Percentiles rank a stretch among this genome's conserved stretches.
phyloP scores from a whole-genome alignment of 2,888 invertebrate genomes.

The Tortrix viridana region DNA sequence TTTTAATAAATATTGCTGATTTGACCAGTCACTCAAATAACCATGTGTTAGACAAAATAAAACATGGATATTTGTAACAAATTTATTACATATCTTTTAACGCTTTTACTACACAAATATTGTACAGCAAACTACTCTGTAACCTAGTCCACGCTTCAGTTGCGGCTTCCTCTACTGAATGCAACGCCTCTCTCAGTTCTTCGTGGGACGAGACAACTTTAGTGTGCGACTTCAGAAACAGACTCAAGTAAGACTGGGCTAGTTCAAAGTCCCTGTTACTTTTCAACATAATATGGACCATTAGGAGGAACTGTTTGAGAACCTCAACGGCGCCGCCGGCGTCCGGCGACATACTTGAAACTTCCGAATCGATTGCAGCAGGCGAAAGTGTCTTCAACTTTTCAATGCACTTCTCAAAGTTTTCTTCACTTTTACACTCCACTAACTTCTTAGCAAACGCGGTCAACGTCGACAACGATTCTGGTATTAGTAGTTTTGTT shows the following conservation, averaged over 20 bases:
- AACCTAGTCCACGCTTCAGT: slow-evolving; percentile 86
- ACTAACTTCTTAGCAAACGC: slow-evolving; percentile 87
- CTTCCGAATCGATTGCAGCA: slow-evolving; percentile 93
- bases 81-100: slow-evolving; percentile 86
- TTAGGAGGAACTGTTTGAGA: slow-evolving; percentile 91
- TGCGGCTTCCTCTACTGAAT: slow-evolving; percentile 84
- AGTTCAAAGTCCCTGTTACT: slow-evolving; percentile 94
- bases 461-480: slow-evolving; percentile 87
- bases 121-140: slow-evolving; percentile 88
- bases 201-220: slow-evolving; percentile 82
- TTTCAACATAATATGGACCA: slow-evolving; percentile 88
- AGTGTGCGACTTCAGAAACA: slow-evolving; percentile 93
- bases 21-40: no score
- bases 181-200: slow-evolving; percentile 81
- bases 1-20: no score
- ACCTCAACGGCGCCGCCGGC: slow-evolving; percentile 88
- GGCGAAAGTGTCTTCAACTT: slow-evolving; percentile 89
- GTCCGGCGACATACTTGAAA: slow-evolving; percentile 90
- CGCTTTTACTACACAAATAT: slow-evolving; percentile 89
- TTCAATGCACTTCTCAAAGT: slow-evolving; percentile 85
- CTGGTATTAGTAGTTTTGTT: slow-evolving; percentile 83
- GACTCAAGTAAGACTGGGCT: slow-evolving; percentile 93
- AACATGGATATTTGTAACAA: neutral
- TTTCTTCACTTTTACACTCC: slow-evolving; percentile 70
- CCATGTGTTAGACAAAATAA: neutral